Evolutionary conservation across 2,113 vertebrate genomes (phyloP).

Genomic region (Muntiacus muntjak): DNA sequence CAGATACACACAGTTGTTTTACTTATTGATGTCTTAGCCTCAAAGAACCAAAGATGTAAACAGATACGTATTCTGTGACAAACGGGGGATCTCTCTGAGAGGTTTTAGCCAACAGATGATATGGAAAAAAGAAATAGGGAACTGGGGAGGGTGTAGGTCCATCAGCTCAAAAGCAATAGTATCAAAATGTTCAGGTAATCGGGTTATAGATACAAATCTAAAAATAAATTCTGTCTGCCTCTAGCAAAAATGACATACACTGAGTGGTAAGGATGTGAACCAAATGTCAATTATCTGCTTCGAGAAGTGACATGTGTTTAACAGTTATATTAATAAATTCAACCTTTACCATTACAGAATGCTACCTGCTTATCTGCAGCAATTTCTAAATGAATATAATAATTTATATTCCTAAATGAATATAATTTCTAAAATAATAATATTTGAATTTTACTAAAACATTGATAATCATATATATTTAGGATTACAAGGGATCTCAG

Average conservation of each 20-base stretch:
- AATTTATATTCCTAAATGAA: background rate
- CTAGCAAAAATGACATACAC: conserved; percentile 1
- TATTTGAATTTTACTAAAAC: conserved; percentile 28
- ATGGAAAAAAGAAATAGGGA: background rate
- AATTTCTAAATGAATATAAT: conserved; percentile 22
- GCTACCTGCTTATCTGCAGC: background rate
- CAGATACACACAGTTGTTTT: background rate
- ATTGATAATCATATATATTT: background rate
- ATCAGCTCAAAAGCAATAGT: background rate
- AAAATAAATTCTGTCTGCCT: conserved; percentile 20
- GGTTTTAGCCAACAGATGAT: background rate
- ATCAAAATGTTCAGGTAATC: background rate
- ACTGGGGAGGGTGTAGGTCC: background rate
- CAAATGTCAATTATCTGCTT: background rate
- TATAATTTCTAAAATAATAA: background rate
- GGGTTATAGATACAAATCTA: conserved; percentile 6
- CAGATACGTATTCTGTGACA: background rate
- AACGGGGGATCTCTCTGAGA: background rate
- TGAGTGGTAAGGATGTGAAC: background rate
- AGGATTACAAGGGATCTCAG: background rate
- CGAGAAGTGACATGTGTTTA: background rate
- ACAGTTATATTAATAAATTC: background rate
- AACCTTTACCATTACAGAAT: background rate
- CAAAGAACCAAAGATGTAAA: background rate
- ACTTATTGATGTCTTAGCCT: conserved; percentile 1